Percentiles rank a stretch among this genome's conserved stretches.
Conservation (phyloP, 2,797 vertebrate genomes). For the Hemitrygon akajei region DNA sequence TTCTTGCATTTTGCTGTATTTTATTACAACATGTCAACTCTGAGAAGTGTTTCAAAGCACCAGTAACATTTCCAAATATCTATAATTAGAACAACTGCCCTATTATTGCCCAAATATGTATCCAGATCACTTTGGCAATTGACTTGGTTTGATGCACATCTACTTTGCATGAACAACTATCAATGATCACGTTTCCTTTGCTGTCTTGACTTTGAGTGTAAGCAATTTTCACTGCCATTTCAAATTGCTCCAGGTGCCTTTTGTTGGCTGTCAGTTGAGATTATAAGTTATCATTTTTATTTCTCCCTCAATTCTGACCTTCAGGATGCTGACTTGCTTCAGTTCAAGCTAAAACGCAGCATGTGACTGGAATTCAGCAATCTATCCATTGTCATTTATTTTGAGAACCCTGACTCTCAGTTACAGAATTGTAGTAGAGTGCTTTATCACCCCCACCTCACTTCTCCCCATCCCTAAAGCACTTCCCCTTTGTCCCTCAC, state of each 20-base stretch:
- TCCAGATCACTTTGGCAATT: background rate
- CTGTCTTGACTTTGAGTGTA: background rate
- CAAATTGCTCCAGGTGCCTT: background rate
- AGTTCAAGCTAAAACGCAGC: background rate
- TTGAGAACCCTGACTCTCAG: background rate
- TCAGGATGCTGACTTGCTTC: background rate
- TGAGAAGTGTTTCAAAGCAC: background rate
- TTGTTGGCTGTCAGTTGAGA: background rate
- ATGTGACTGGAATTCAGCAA: too few relatives aligned
- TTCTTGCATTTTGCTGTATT: background rate
- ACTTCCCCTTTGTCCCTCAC: too few relatives aligned
- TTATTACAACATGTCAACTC: background rate
- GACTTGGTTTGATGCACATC: background rate
- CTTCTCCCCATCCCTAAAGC: too few relatives aligned
- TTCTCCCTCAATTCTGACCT: background rate
- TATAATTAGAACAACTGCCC: background rate
- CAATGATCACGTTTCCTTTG: background rate
- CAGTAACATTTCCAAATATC: conserved; percentile 16
- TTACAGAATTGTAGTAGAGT: too few relatives aligned
- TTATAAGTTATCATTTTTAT: background rate
- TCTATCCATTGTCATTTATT: background rate
- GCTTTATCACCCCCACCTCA: background rate
- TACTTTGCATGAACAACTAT: background rate
- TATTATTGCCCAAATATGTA: background rate
- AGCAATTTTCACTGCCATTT: background rate